Evolutionary conservation across 2,888 invertebrate genomes (phyloP).

Genomic region (Dascillus cervinus): DNA sequence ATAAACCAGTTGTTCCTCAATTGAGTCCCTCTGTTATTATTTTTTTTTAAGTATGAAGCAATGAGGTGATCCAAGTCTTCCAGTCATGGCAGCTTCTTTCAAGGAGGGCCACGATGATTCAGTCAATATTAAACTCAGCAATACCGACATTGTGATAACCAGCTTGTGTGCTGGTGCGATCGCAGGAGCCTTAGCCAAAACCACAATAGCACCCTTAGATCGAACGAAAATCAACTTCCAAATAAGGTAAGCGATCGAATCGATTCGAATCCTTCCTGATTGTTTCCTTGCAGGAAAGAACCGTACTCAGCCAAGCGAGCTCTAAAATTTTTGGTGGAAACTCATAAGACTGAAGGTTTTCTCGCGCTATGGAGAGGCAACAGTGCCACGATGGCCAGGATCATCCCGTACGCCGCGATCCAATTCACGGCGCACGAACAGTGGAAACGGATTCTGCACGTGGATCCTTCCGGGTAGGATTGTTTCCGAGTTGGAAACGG

Average conservation of each 20-base stretch:
- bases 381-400: slow-evolving; percentile 96
- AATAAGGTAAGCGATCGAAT: slow-evolving; percentile 50
- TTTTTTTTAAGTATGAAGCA: no score
- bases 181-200: slow-evolving; percentile 94
- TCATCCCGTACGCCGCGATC: slow-evolving; percentile 94
- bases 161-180: slow-evolving; percentile 86
- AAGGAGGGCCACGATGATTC: slow-evolving; percentile 13
- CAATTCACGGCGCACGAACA: slow-evolving; percentile 98
- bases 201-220: slow-evolving; percentile 93
- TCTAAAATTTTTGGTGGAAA: slow-evolving; percentile 55
- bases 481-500: no score
- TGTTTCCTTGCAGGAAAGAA: slow-evolving; percentile 46
- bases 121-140: slow-evolving; percentile 34
- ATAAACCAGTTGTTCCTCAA: no score
- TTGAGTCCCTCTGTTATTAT: no score
- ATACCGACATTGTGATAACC: slow-evolving; percentile 60
- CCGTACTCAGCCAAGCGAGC: slow-evolving; percentile 70
- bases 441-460: slow-evolving; percentile 74
- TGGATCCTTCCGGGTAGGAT: slow-evolving; percentile 55
- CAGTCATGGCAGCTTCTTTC: slow-evolving; percentile 18
- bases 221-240: slow-evolving; percentile 98
- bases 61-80: slow-evolving; percentile 23
- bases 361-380: slow-evolving; percentile 93
- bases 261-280: background rate
- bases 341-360: slow-evolving; percentile 71